A percentile compares a stretch with the other conserved stretches of the same genome.
These are phyloP conservation scores for Neosilurus mollespiculum DNA, from an alignment of 2,797 vertebrate species.

Conservation along the genomic window DNA sequence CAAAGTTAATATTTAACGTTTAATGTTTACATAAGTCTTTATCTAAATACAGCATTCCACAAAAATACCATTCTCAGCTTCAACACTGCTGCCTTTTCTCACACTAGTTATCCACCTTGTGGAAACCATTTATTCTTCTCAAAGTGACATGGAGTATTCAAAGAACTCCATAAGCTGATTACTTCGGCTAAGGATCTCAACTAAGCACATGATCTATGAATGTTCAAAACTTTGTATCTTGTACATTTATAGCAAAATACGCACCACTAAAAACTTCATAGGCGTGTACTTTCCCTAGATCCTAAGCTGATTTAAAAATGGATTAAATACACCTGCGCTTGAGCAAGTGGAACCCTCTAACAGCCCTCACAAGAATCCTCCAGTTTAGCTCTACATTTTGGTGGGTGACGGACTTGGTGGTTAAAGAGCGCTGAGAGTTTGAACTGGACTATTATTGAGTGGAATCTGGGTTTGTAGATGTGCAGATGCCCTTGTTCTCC, in stretches of 20 bases:
- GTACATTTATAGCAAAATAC: not conserved
- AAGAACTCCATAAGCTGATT: constrained; percentile 63
- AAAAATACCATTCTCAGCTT: constrained; percentile 32
- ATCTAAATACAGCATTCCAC: constrained; percentile 11
- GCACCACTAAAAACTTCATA: not conserved
- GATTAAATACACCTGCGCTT: not conserved
- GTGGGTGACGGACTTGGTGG: no score
- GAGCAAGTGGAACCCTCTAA: not conserved
- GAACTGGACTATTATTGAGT: not conserved
- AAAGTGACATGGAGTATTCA: constrained; percentile 61
- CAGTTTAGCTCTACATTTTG: not conserved
- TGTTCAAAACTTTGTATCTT: constrained; percentile 46
- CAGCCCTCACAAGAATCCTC: not conserved
- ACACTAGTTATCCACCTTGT: constrained; percentile 44
- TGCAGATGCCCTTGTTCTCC: no score
- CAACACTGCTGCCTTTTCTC: constrained; percentile 39
- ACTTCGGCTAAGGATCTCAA: constrained; percentile 41
- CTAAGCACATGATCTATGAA: constrained; percentile 59
- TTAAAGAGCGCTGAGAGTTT: not conserved
- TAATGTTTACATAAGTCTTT: constrained; percentile 19
- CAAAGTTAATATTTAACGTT: constrained; percentile 29
- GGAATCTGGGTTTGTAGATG: not conserved
- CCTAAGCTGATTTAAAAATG: not conserved
- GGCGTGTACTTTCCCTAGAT: not conserved
- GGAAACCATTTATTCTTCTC: constrained; percentile 48